phyloP scores from a whole-genome alignment of 2,113 vertebrate species.

The Daphoenositta chrysoptera region DNA sequence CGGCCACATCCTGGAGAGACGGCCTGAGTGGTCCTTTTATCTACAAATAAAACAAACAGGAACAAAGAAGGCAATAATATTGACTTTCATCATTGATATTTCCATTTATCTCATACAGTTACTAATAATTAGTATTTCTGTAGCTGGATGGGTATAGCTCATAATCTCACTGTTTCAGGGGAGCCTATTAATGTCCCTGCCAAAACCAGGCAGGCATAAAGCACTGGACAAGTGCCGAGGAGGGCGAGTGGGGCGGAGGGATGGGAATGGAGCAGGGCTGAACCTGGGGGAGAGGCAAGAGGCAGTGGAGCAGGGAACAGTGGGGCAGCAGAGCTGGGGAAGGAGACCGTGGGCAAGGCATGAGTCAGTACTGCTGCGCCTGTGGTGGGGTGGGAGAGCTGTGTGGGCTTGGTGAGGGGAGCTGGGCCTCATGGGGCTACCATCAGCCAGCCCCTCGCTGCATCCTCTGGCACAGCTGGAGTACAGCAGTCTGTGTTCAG shows the following conservation, averaged over 20 bases:
- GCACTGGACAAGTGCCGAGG: not conserved
- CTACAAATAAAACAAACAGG: slow-evolving; percentile 65
- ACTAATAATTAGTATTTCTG: slow-evolving; percentile 67
- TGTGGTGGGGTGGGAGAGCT: not conserved
- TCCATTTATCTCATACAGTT: slow-evolving; percentile 38
- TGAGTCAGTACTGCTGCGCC: not conserved
- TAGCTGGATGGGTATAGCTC: slow-evolving; percentile 28
- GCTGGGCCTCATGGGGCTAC: not conserved
- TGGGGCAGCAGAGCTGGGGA: not conserved
- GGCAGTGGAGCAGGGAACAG: not conserved
- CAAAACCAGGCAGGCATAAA: not conserved
- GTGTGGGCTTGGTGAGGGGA: not conserved
- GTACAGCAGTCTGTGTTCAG: accelerated
- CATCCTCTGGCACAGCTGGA: not conserved
- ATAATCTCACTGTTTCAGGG: slow-evolving; percentile 30
- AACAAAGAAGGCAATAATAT: slow-evolving; percentile 58
- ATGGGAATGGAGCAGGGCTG: not conserved
- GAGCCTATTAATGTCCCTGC: slow-evolving; percentile 27
- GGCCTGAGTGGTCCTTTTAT: slow-evolving; percentile 40
- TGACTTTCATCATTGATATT: slow-evolving; percentile 63
- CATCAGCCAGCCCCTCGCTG: accelerated
- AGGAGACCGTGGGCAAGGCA: not conserved
- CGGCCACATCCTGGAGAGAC: not conserved
- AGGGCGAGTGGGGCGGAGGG: accelerated
- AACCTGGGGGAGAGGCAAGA: not conserved